Conservation (phyloP, 2,113 vertebrate genomes). For the Microtus richardsoni region DNA sequence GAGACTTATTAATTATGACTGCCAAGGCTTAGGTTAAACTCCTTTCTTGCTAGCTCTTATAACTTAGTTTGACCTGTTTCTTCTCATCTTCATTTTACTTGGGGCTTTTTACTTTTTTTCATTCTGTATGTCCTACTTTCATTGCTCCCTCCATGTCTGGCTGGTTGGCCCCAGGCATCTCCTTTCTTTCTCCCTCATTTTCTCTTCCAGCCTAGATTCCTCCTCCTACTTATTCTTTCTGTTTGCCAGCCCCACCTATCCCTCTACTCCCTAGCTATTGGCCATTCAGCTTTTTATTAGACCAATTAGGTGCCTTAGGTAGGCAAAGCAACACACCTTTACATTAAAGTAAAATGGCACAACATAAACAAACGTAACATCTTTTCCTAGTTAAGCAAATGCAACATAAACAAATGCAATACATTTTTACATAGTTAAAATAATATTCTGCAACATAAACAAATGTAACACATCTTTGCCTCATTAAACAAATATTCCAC, state of each 20-base stretch:
- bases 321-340: not conserved
- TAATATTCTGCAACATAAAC: not conserved
- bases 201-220: not conserved
- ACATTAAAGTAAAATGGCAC: not conserved
- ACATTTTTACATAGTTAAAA: not conserved
- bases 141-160: not conserved
- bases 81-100: not conserved
- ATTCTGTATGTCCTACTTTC: not conserved
- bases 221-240: not conserved
- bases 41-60: not conserved
- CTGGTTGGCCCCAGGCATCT: not conserved
- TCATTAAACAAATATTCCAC: not conserved
- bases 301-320: not conserved
- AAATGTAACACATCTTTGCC: not conserved
- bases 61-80: not conserved
- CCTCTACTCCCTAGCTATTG: not conserved
- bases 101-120: not conserved
- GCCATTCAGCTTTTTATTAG: not conserved
- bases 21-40: not conserved
- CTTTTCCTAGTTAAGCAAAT: not conserved
- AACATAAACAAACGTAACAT: not conserved
- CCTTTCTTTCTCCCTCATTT: not conserved
- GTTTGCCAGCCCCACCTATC: not conserved
- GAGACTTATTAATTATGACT: not conserved
- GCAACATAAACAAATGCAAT: not conserved